Percentiles rank a stretch among this genome's conserved stretches.
Evolutionary conservation across 2,888 invertebrate genomes (phyloP).

Genomic region (Eurois occulta): DNA sequence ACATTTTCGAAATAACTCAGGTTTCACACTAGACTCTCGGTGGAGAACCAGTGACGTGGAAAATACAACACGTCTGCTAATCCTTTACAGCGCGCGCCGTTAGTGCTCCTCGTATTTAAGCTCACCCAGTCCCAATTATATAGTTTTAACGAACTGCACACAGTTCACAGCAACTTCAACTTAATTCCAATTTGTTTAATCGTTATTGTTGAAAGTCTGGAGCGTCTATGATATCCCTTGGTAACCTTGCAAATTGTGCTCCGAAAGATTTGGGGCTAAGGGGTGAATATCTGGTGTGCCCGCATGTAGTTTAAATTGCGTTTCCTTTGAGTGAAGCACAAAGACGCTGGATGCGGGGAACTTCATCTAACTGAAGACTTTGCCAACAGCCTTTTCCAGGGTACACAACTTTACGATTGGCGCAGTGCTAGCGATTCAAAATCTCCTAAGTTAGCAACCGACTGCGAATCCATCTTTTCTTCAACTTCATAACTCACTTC

Average conservation of each 20-base stretch:
- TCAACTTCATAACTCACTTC: slow-evolving; percentile 62
- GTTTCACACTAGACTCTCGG: slow-evolving; percentile 11
- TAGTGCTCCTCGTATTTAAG: slow-evolving; percentile 66
- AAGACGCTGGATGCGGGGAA: slow-evolving; percentile 80
- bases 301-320: slow-evolving; percentile 87
- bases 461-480: slow-evolving; percentile 59
- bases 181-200: slow-evolving; percentile 77
- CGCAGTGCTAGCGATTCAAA: slow-evolving; percentile 73
- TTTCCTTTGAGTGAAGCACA: slow-evolving; percentile 84
- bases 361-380: slow-evolving; percentile 76
- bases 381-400: slow-evolving; percentile 78
- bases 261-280: slow-evolving; percentile 74
- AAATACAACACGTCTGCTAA: slow-evolving; percentile 69
- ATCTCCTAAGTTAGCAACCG: slow-evolving; percentile 70
- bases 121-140: slow-evolving; percentile 75
- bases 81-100: slow-evolving; percentile 68
- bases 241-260: slow-evolving; percentile 73
- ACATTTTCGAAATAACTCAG: slow-evolving; percentile 28
- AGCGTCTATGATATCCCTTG: slow-evolving; percentile 44
- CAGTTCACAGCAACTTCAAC: slow-evolving; percentile 71
- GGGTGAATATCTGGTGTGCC: slow-evolving; percentile 82
- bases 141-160: slow-evolving; percentile 81
- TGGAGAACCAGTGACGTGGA: slow-evolving; percentile 46
- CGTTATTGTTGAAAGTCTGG: slow-evolving; percentile 62
- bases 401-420: slow-evolving; percentile 74